Base-by-base conservation (phyloP, 2,113 vertebrate genomes). In the Nothobranchius kuhntae region DNA sequence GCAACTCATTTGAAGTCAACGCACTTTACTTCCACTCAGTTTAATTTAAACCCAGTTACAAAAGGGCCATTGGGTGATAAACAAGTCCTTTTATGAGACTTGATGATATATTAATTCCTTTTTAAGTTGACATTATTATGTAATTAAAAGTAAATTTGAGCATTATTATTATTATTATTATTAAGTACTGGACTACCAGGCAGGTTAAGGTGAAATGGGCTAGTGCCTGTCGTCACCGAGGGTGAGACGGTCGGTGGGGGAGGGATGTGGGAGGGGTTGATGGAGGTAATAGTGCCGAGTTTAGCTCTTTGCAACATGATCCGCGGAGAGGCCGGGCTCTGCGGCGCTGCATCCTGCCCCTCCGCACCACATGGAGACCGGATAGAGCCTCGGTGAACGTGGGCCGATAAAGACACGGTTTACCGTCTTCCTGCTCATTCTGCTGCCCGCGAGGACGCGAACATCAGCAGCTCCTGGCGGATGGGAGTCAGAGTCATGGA, bases 231-330 rank as follows among this genome's bases (percentile, higher is more conserved):
- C 24, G 44, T 44, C 50, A 2, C 30, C 24, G 58, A 30, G 44
- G 1, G 63, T 40, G 56, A 14, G 59, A 0, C 36, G 14, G 38
- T 26, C 7, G 38, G 9, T 45, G 3, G 15, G 61, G 46, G 52
- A 46, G 71, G 74, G 17, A 35, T 52, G 57, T 80, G 69, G 84
- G 85, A 78, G 85, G 86, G 77, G 79, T 67, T 36, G 54, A 2
- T 44, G 68, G n/a, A 30, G 61, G 54, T 47, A 77, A 70, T 57
- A 73, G 77, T 81, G 84, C 87, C 82, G 15, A 86, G 83, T 88
- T 90, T 87, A 86, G 89, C 87, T 68, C 80, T 77, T 81, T 85
- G 87, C 67, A 91, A 89, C 62, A 71, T 90, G 81, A 92, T 89
- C 84, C 82, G 54, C 73, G 53, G 46, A 62, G 65, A 74, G 72